These are phyloP conservation scores for Serinus canaria DNA, from an alignment of 2,113 vertebrate species.

Conservation along the genomic window DNA sequence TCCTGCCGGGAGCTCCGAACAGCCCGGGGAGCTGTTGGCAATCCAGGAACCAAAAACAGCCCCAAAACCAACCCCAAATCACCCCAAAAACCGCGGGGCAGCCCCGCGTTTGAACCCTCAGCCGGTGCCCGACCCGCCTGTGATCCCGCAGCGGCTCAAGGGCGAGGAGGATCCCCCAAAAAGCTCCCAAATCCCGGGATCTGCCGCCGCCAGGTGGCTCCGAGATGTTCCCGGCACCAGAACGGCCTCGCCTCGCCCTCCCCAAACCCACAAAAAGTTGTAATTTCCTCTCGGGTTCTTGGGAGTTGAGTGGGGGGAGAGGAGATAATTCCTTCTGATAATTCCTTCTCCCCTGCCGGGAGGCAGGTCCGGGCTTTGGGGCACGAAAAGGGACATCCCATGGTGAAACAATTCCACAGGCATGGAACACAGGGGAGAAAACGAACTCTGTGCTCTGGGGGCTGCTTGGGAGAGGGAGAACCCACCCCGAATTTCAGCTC, in stretches of 20 bases:
- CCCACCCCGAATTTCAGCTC: not conserved
- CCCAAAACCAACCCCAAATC: not conserved
- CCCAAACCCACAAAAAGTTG: not conserved
- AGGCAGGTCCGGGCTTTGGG: not conserved
- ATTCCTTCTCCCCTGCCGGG: not conserved
- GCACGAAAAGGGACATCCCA: not conserved
- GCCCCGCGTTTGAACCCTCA: not conserved
- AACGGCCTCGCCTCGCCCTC: not conserved
- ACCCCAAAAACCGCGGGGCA: not conserved
- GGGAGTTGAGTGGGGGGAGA: not conserved
- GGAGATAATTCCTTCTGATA: not conserved
- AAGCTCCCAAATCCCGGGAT: not conserved
- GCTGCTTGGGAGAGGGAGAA: not conserved
- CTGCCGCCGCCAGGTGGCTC: conserved; percentile 68
- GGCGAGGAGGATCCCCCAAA: not conserved
- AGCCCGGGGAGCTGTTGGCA: not conserved
- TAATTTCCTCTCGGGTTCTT: conserved; percentile 2
- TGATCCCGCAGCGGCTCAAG: not conserved
- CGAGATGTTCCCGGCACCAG: not conserved
- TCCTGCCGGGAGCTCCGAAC: not conserved
- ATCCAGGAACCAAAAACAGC: too few relatives aligned
- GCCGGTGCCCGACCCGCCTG: not conserved
- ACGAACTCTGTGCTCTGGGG: not conserved
- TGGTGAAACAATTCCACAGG: conserved; percentile 9
- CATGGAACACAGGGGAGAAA: conserved; percentile 6